Percentiles rank a stretch among this genome's conserved stretches.
Evolutionary conservation across 1,140 invertebrate species (phyloP).

Genomic region (Mactra quadrangularis): DNA sequence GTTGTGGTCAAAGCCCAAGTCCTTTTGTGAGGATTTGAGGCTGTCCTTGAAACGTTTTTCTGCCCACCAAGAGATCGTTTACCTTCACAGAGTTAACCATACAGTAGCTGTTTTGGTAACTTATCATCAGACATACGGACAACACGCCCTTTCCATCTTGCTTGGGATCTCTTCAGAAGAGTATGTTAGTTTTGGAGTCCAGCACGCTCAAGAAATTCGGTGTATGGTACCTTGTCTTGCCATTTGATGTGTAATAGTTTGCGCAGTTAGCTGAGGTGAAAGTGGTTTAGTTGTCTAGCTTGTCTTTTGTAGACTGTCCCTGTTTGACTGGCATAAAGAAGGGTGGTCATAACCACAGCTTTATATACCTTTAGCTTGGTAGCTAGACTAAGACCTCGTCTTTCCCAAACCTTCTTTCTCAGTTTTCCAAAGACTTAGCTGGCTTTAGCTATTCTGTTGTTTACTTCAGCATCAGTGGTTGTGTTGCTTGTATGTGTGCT

Average conservation of each 20-base stretch:
- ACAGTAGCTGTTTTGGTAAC: no score
- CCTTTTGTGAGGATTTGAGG: no score
- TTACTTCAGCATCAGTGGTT: not conserved
- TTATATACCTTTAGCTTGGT: not conserved
- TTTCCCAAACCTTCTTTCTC: not conserved
- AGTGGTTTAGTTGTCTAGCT: not conserved
- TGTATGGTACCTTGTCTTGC: not conserved
- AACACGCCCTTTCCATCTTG: no score
- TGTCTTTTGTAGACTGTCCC: slow-evolving; percentile 1
- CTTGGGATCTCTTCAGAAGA: no score
- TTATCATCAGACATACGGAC: no score
- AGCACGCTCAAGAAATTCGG: not conserved
- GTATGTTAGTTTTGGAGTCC: no score
- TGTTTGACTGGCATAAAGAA: not conserved
- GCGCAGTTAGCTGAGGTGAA: not conserved
- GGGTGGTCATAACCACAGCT: no score
- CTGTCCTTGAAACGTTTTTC: no score
- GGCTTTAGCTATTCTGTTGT: not conserved
- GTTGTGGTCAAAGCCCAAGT: no score
- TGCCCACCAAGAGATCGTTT: no score
- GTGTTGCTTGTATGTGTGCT: no score
- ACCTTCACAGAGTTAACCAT: no score
- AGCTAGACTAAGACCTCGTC: not conserved
- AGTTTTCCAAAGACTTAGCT: not conserved
- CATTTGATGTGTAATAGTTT: not conserved